Conservation (phyloP, 2,113 vertebrate genomes). For the Beaufortia kweichowensis region DNA sequence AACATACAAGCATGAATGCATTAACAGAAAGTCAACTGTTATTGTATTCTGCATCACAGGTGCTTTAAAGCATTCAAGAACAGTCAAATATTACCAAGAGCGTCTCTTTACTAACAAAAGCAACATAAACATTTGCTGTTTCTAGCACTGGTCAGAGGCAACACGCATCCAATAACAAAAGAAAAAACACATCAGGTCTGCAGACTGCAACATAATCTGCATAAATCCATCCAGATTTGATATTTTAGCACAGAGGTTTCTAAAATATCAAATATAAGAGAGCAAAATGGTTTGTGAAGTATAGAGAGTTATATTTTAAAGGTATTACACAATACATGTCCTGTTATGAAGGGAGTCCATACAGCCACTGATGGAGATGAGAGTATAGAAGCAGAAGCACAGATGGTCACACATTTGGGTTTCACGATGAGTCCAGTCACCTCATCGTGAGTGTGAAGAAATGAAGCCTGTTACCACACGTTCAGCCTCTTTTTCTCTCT, state of each 20-base stretch:
- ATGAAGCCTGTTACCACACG: conserved; percentile 18
- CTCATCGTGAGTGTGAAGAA: conserved; percentile 37
- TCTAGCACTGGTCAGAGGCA: conserved; percentile 1
- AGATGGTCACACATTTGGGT: conserved; percentile 52
- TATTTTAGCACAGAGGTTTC: background rate
- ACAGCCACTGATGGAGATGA: conserved; percentile 4
- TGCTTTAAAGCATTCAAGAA: background rate
- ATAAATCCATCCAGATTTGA: conserved; percentile 1
- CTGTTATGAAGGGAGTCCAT: conserved; percentile 27
- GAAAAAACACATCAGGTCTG: background rate
- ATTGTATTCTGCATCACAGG: background rate
- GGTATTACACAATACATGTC: background rate
- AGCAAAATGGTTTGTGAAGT: background rate
- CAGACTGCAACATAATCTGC: background rate
- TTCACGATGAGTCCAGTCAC: conserved; percentile 42
- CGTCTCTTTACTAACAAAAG: background rate
- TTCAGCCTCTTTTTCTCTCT: conserved; percentile 12
- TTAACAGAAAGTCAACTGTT: background rate
- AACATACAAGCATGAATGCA: background rate
- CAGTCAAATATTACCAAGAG: background rate
- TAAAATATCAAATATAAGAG: background rate
- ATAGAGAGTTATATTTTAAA: conserved; percentile 13
- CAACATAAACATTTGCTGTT: conserved; percentile 20
- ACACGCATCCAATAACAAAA: conserved; percentile 24
- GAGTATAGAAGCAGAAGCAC: conserved; percentile 21